Conservation (phyloP, 1,140 invertebrate genomes). For the Papilio machaon region DNA sequence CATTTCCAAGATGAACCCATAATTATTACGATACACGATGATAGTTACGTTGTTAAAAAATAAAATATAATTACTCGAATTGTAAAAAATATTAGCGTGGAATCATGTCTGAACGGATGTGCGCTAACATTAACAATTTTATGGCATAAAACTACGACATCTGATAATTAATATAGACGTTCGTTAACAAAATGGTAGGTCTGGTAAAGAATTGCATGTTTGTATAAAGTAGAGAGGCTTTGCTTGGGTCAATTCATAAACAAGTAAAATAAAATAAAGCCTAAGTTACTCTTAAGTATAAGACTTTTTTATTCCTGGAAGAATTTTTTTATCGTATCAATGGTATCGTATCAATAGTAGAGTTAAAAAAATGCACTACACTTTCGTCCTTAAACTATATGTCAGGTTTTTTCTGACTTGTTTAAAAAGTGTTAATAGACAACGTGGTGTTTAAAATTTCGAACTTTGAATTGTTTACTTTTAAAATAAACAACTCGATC, state of each 20-base stretch:
- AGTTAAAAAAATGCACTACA: no score
- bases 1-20: neutral
- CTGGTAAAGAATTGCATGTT: neutral
- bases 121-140: neutral
- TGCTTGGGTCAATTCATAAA: no score
- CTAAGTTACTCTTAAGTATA: neutral
- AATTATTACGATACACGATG: slow-evolving; percentile 15
- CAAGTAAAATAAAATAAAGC: no score
- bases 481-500: slow-evolving; percentile 18
- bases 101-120: slow-evolving; percentile 8
- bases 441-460: neutral
- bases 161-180: neutral
- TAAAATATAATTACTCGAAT: slow-evolving; percentile 15
- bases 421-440: neutral
- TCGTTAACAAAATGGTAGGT: neutral
- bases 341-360: no score
- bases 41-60: neutral
- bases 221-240: neutral
- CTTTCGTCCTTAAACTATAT: neutral
- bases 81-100: slow-evolving; percentile 1
- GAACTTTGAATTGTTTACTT: neutral
- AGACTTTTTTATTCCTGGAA: neutral
- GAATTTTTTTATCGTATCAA: no score
- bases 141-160: slow-evolving; percentile 18
- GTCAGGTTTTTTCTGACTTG: neutral